Base-by-base conservation (phyloP, 1,140 invertebrate genomes). In the Protaetia brevitarsis region DNA sequence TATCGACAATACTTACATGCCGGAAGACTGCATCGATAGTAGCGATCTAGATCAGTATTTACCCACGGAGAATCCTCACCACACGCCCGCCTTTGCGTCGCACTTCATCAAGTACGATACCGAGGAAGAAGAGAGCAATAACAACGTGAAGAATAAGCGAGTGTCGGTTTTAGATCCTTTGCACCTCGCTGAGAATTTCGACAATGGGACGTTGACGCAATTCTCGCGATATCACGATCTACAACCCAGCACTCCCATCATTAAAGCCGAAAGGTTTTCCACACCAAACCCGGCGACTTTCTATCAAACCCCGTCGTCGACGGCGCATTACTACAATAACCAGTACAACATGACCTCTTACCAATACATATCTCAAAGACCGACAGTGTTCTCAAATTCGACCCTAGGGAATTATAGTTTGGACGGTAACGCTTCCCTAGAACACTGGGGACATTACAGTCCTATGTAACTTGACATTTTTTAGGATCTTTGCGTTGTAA, bases 1-100 rank as follows among this genome's bases (percentile, higher is more conserved):
- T 26, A 65, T 77, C 21, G 76, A 76, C 11, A 69, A 68, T 21
- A 68, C 45, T 45, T 74, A 74, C 34, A 70, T 73, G n/a, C 72
- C 80, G 36, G 86, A 86, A 64, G 83, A 80, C 66, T 81, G 86
- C 63, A 81, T 88, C 57, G 83, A 84, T 63, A 81, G 78, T 77
- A 83, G 82, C 65, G 87, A 89, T 74, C 79, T 89, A 36, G 87
- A 89, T 70, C 87, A 88, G 74, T 89, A 88, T 77, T 81, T 89
- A 72, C 74, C 73, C 34, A 71, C 62, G 34, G 78, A 66, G 68
- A 75, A 34, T 70, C 34, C 30, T 27, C 68, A 68, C 19, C 65
- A 71, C 41, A 41, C 51, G 11, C 30, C 67, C 3, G 60, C 45
- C 23, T 69, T 69, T 30, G 8, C 23, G 3, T 13, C 27, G 3